Percentiles rank a stretch among this genome's conserved stretches.
These are phyloP conservation scores for Acomys russatus DNA, from an alignment of 2,797 vertebrate species.

Conservation along the genomic window DNA sequence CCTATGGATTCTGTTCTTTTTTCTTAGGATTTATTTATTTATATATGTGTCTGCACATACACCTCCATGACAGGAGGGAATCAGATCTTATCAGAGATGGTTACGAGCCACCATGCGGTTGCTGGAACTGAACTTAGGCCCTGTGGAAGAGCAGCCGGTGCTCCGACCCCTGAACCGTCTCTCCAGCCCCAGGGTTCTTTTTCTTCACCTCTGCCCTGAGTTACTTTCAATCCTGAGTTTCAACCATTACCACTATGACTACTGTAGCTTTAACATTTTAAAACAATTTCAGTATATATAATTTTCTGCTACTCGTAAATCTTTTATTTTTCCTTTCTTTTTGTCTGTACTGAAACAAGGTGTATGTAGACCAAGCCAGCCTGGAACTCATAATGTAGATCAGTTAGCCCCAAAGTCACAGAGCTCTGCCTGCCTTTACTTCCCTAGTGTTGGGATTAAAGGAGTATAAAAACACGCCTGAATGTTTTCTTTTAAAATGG, in stretches of 20 bases:
- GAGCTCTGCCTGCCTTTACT: neutral
- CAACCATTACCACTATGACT: neutral
- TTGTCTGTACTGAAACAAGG: neutral
- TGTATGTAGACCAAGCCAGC: neutral
- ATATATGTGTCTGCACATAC: no score
- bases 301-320: neutral
- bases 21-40: neutral
- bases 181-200: neutral
- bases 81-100: no score
- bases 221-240: neutral
- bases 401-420: neutral
- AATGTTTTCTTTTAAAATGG: neutral
- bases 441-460: neutral
- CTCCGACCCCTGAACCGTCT: no score
- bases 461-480: neutral
- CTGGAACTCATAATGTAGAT: neutral
- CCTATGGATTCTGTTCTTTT: neutral
- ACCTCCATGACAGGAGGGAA: no score
- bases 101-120: no score
- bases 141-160: no score
- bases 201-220: neutral
- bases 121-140: no score
- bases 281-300: neutral
- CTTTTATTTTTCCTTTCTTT: neutral
- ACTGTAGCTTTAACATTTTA: neutral